Evolutionary conservation across 2,797 vertebrate species (phyloP).

Genomic region (Jordanella pulchra): DNA sequence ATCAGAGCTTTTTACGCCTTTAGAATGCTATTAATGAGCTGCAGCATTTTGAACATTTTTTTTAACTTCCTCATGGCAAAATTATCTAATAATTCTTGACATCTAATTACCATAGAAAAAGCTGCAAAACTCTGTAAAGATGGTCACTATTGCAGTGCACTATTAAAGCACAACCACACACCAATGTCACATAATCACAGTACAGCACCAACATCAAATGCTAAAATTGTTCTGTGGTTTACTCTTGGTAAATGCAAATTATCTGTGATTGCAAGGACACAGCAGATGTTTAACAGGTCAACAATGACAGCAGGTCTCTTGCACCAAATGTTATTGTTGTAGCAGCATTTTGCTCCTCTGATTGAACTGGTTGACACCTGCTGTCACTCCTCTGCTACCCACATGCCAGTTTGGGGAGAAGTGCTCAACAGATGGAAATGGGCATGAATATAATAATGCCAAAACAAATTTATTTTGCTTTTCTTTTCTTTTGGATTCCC

Average conservation of each 20-base stretch:
- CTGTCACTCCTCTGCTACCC: slow-evolving; percentile 38
- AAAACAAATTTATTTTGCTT: slow-evolving; percentile 14
- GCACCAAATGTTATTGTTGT: slow-evolving; percentile 31
- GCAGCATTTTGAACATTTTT: slow-evolving; percentile 72
- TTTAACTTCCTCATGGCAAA: slow-evolving; percentile 73
- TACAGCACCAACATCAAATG: slow-evolving; percentile 34
- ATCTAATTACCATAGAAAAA: slow-evolving; percentile 72
- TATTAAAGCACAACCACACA: slow-evolving; percentile 11
- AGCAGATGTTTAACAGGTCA: slow-evolving; percentile 59
- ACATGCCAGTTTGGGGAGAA: slow-evolving; percentile 31
- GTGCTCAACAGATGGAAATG: slow-evolving; percentile 44
- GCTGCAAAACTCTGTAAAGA: slow-evolving; percentile 54
- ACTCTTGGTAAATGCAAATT: slow-evolving; percentile 27
- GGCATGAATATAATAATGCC: slow-evolving; percentile 45
- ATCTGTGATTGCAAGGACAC: slow-evolving; percentile 19
- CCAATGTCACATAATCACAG: slow-evolving; percentile 31
- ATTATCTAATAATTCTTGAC: slow-evolving; percentile 74
- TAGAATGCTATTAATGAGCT: slow-evolving; percentile 79
- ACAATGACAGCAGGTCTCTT: slow-evolving; percentile 18
- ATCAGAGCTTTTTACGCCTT: slow-evolving; percentile 76
- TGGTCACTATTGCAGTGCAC: slow-evolving; percentile 47
- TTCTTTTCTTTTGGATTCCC: not conserved
- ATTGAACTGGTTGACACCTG: slow-evolving; percentile 45
- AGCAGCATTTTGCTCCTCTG: slow-evolving; percentile 33
- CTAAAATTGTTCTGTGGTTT: slow-evolving; percentile 28